A percentile compares a stretch with the other conserved stretches of the same genome.
phyloP scores from a whole-genome alignment of 2,113 vertebrate species.

The Colossoma macropomum region DNA sequence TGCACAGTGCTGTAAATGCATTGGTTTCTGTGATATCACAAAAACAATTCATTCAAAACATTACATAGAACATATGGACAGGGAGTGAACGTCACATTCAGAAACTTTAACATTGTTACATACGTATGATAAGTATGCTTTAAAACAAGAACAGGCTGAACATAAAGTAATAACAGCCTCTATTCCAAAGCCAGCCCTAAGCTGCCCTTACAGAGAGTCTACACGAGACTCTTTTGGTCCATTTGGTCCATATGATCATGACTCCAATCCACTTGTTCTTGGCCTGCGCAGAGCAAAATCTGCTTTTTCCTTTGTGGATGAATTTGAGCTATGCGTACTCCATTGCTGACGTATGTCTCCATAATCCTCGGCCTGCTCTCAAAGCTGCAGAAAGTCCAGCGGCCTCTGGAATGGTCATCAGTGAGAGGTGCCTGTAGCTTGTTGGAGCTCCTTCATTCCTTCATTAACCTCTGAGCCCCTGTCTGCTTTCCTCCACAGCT shows the following conservation, averaged over 20 bases:
- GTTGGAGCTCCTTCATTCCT: constrained; percentile 50
- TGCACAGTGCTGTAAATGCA: no score
- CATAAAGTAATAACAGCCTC: constrained; percentile 13
- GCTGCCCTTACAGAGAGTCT: neutral
- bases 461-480: constrained; percentile 57
- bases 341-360: constrained; percentile 25
- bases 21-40: no score
- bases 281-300: constrained; percentile 16
- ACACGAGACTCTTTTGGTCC: constrained; percentile 14
- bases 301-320: constrained; percentile 22
- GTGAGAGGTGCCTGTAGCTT: constrained; percentile 46
- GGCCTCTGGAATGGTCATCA: constrained; percentile 54
- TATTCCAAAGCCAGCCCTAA: constrained; percentile 3
- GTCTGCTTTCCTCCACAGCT: constrained; percentile 43
- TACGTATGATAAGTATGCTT: neutral
- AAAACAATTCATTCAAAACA: no score
- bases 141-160: neutral
- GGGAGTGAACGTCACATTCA: neutral
- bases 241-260: constrained; percentile 32
- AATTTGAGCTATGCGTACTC: constrained; percentile 42
- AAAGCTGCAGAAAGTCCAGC: constrained; percentile 30
- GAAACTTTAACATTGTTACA: no score
- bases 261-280: constrained; percentile 36
- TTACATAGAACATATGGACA: no score
- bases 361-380: constrained; percentile 40